phyloP scores from a whole-genome alignment of 2,797 vertebrate species.

The Manis crassicaudata region DNA sequence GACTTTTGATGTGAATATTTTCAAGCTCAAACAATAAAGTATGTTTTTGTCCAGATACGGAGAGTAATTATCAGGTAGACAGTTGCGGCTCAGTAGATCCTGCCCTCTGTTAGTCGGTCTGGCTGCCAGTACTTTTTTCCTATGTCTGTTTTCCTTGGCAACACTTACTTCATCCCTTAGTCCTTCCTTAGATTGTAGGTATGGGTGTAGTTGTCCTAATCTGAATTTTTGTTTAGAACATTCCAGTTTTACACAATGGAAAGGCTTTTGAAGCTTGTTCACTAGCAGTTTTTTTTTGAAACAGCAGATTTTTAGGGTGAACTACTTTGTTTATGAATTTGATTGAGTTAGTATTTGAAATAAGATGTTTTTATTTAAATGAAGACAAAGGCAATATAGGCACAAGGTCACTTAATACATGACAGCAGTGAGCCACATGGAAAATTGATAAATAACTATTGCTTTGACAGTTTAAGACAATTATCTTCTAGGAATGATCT shows the following conservation, averaged over 20 bases:
- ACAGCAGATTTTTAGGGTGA: neutral
- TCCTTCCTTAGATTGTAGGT: neutral
- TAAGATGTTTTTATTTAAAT: neutral
- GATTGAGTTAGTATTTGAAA: neutral
- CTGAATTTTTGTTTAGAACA: neutral
- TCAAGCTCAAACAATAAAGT: neutral
- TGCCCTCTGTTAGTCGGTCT: neutral
- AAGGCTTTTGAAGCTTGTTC: neutral
- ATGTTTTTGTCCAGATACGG: neutral
- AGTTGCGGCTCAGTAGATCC: neutral
- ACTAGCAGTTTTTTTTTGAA: neutral
- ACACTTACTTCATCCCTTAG: neutral
- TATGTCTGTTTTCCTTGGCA: neutral
- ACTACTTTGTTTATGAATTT: neutral
- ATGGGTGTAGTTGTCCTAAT: neutral
- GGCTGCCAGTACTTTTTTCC: neutral
- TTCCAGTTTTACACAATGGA: neutral
- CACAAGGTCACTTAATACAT: neutral
- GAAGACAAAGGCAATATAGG: neutral
- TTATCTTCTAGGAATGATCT: neutral
- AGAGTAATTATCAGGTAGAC: neutral
- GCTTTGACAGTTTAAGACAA: neutral
- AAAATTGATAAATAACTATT: neutral
- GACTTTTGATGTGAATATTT: conserved; percentile 19
- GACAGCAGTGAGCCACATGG: neutral